Percentiles rank a stretch among this genome's conserved stretches.
Evolutionary conservation across 2,888 invertebrate species (phyloP).

Genomic region (Dinocampus coccinellae): DNA sequence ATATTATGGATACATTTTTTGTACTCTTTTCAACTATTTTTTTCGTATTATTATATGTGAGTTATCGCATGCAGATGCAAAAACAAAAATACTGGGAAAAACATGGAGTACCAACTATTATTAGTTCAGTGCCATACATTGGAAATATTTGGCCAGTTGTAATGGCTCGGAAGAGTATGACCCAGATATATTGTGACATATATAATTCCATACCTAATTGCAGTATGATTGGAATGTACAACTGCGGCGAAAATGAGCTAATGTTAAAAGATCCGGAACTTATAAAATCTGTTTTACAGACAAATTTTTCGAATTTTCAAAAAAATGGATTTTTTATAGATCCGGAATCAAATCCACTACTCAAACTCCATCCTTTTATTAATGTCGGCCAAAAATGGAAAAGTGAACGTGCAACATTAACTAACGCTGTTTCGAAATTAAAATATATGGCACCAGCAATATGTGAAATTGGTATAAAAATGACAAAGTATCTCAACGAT

Average conservation of each 20-base stretch:
- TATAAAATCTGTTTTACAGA: conserved; percentile 52
- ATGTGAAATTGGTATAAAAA: conserved; percentile 48
- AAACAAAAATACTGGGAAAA: conserved; percentile 44
- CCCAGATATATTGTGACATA: conserved; percentile 27
- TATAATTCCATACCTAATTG: conserved; percentile 40
- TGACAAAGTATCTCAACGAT: conserved; percentile 37
- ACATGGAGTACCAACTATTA: conserved; percentile 39
- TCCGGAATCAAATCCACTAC: conserved; percentile 49
- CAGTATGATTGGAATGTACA: conserved; percentile 55
- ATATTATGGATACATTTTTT: background rate
- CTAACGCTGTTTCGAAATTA: conserved; percentile 38
- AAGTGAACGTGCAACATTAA: conserved; percentile 32
- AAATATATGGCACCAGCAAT: conserved; percentile 46
- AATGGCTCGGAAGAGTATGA: conserved; percentile 13
- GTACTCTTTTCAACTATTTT: background rate
- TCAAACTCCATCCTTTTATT: conserved; percentile 56
- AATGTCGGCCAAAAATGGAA: conserved; percentile 52
- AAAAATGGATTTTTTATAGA: conserved; percentile 43
- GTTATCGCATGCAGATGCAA: background rate
- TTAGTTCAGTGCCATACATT: conserved; percentile 43
- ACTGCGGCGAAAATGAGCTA: conserved; percentile 45
- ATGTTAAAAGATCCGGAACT: conserved; percentile 55
- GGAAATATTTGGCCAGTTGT: conserved; percentile 49
- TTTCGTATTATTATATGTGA: background rate
- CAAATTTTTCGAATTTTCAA: conserved; percentile 54